phyloP scores from a whole-genome alignment of 1,140 invertebrate species.

The Papilio glaucus region DNA sequence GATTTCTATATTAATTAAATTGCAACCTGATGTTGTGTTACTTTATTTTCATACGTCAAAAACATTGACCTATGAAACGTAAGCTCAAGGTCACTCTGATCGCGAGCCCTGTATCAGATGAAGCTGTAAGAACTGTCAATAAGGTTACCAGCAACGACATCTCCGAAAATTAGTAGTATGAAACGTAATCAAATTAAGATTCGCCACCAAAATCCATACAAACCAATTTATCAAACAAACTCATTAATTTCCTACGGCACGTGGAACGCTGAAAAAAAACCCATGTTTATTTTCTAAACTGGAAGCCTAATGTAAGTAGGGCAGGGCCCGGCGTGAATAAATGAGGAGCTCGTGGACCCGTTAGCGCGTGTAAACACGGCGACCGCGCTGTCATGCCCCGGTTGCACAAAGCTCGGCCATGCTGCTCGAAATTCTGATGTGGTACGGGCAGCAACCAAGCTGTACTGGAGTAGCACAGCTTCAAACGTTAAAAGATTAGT shows the following conservation, averaged over 20 bases:
- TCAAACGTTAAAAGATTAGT: background rate
- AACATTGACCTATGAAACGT: no score
- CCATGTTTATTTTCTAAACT: constrained; percentile 32
- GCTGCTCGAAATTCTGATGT: constrained; percentile 17
- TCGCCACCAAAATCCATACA: no score
- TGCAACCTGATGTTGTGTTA: no score
- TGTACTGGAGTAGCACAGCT: background rate
- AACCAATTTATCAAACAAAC: background rate
- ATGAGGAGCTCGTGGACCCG: constrained; percentile 28
- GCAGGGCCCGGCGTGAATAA: constrained; percentile 31
- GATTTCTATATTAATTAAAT: no score
- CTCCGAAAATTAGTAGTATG: no score
- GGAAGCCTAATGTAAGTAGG: constrained; percentile 31
- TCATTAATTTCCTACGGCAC: constrained; percentile 19
- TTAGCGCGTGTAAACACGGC: constrained; percentile 25
- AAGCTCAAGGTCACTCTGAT: no score
- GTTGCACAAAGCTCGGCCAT: background rate
- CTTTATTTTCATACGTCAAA: no score
- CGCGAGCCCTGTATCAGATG: no score
- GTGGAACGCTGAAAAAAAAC: background rate
- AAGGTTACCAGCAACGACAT: no score
- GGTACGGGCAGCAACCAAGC: background rate
- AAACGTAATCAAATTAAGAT: no score
- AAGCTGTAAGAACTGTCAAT: no score
- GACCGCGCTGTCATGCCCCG: background rate